These are phyloP conservation scores for Encarsia formosa DNA, from an alignment of 2,888 invertebrate species.

Conservation along the genomic window DNA sequence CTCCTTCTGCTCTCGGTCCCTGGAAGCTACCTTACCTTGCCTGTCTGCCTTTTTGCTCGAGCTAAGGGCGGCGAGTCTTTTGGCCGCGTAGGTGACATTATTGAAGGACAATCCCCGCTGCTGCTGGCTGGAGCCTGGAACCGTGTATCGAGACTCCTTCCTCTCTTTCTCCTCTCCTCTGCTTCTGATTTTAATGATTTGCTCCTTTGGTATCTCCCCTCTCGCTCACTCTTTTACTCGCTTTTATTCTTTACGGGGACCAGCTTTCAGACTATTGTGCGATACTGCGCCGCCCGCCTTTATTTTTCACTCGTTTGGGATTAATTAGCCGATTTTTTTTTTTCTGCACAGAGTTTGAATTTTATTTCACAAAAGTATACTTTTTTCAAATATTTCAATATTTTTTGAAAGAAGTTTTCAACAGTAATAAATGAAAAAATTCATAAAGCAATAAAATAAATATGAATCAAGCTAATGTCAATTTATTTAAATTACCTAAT, in stretches of 20 bases:
- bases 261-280: too few relatives aligned
- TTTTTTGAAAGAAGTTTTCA: too few relatives aligned
- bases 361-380: too few relatives aligned
- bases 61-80: conserved; percentile 27
- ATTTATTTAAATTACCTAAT: too few relatives aligned
- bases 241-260: background rate
- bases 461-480: too few relatives aligned
- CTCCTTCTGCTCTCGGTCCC: background rate
- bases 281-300: too few relatives aligned
- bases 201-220: conserved; percentile 1
- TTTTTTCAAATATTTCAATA: too few relatives aligned
- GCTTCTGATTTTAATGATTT: conserved; percentile 17
- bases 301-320: background rate
- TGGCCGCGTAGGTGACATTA: conserved; percentile 22
- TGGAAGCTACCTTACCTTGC: too few relatives aligned
- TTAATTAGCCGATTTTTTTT: too few relatives aligned
- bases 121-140: background rate
- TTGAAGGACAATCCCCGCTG: conserved; percentile 24
- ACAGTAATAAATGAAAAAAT: too few relatives aligned
- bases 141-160: background rate
- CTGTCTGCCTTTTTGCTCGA: background rate
- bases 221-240: background rate
- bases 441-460: too few relatives aligned
- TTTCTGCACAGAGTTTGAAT: too few relatives aligned
- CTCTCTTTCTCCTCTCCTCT: background rate